Conservation (phyloP, 2,888 invertebrate species). For the Sarcophaga carnaria region DNA sequence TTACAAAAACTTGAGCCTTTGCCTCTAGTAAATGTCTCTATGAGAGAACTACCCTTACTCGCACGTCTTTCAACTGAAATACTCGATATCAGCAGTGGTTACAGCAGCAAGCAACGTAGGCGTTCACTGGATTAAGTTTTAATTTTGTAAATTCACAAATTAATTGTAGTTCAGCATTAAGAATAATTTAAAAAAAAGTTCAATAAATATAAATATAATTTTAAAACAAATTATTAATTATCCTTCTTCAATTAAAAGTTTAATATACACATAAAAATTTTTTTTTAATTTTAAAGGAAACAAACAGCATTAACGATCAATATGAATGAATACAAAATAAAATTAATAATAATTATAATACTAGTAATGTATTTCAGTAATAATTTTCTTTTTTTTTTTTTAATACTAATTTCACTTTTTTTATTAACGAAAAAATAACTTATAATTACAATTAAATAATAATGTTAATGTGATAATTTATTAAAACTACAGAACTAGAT, state of each 20-base stretch:
- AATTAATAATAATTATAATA: too few relatives aligned
- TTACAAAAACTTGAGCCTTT: constrained; percentile 80
- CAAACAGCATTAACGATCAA: constrained; percentile 60
- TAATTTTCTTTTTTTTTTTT: constrained; percentile 7
- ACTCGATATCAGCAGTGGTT: constrained; percentile 66
- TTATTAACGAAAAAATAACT: neutral
- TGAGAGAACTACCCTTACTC: constrained; percentile 81
- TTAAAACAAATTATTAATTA: constrained; percentile 12
- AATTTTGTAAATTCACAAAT: constrained; percentile 54
- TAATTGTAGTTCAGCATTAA: constrained; percentile 28
- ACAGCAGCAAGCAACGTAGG: constrained; percentile 70
- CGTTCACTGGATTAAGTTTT: constrained; percentile 75
- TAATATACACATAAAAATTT: neutral
- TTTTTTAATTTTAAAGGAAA: constrained; percentile 39
- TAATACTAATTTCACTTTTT: constrained; percentile 6
- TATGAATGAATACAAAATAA: constrained; percentile 23
- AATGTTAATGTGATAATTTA: constrained; percentile 68
- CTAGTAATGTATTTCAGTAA: neutral
- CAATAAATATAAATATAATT: constrained; percentile 13
- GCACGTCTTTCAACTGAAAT: constrained; percentile 80
- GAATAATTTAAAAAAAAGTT: constrained; percentile 8
- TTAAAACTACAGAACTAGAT: constrained; percentile 50
- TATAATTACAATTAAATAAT: constrained; percentile 41
- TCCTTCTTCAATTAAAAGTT: constrained; percentile 18
- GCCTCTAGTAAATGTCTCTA: constrained; percentile 81